A percentile compares a stretch with the other conserved stretches of the same genome.
Evolutionary conservation across 2,888 invertebrate genomes (phyloP).

Genomic region (Andrena flavipes): DNA sequence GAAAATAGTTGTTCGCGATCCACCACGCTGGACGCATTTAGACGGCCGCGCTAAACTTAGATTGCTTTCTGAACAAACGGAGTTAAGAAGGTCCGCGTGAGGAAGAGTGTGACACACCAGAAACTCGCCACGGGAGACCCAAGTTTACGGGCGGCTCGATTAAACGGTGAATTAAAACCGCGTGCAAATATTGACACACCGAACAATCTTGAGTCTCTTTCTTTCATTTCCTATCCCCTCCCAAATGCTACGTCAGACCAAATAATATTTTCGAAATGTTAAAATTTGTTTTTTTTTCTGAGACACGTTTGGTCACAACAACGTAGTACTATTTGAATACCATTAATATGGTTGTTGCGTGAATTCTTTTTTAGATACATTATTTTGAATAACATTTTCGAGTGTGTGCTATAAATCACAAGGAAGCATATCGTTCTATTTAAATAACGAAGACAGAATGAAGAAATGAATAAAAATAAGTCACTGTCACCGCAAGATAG

Average conservation of each 20-base stretch:
- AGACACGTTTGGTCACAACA: too few relatives aligned
- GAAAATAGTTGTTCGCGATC: constrained; percentile 66
- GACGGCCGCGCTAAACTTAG: constrained; percentile 68
- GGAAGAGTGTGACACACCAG: constrained; percentile 14
- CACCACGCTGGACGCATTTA: constrained; percentile 57
- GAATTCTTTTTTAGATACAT: too few relatives aligned
- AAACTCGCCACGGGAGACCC: constrained; percentile 6
- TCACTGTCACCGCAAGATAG: too few relatives aligned
- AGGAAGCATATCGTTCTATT: too few relatives aligned
- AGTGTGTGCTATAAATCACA: too few relatives aligned
- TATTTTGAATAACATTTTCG: too few relatives aligned
- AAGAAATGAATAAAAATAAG: too few relatives aligned
- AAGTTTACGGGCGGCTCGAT: constrained; percentile 28
- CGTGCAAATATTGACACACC: not conserved
- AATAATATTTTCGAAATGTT: not conserved
- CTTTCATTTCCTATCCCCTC: not conserved
- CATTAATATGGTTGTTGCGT: too few relatives aligned
- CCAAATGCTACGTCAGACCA: not conserved
- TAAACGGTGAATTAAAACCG: constrained; percentile 36
- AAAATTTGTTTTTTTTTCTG: not conserved
- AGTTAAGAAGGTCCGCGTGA: constrained; percentile 44
- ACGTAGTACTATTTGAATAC: too few relatives aligned
- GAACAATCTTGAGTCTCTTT: not conserved
- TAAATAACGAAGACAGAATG: too few relatives aligned
- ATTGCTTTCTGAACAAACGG: constrained; percentile 69